Conservation (phyloP, 2,113 vertebrate genomes). For the Hyperopisus bebe region DNA sequence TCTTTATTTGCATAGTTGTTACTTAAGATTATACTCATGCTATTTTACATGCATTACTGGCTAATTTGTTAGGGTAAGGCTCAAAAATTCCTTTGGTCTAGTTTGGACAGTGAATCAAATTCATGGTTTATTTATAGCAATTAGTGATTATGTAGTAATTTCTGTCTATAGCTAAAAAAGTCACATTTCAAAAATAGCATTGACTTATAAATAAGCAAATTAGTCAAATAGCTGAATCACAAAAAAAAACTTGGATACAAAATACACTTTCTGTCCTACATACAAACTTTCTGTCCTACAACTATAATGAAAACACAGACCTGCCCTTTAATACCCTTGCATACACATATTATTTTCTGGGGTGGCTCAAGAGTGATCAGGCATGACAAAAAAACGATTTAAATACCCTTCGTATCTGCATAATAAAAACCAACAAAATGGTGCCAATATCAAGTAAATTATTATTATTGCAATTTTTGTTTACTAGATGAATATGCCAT, state of each 20-base stretch:
- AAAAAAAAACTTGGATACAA: no score
- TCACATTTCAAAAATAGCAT: background rate
- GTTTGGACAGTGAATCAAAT: background rate
- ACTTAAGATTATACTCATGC: background rate
- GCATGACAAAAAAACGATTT: background rate
- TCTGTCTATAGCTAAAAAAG: background rate
- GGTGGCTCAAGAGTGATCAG: background rate
- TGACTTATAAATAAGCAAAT: background rate
- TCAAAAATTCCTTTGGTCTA: background rate
- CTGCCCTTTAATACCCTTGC: background rate
- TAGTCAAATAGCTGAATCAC: background rate
- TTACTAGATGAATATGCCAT: background rate
- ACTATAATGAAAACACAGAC: background rate
- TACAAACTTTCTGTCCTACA: background rate
- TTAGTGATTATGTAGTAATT: background rate
- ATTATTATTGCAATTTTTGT: background rate
- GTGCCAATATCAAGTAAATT: background rate
- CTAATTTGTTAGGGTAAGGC: background rate
- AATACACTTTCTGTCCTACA: background rate
- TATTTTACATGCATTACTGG: background rate
- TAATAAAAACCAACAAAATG: background rate
- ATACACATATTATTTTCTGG: background rate
- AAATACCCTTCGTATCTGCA: background rate
- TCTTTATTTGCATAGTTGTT: background rate
- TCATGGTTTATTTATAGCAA: background rate